A percentile compares a stretch with the other conserved stretches of the same genome.
Conservation (phyloP, 2,113 vertebrate species). For the Hyperopisus bebe region DNA sequence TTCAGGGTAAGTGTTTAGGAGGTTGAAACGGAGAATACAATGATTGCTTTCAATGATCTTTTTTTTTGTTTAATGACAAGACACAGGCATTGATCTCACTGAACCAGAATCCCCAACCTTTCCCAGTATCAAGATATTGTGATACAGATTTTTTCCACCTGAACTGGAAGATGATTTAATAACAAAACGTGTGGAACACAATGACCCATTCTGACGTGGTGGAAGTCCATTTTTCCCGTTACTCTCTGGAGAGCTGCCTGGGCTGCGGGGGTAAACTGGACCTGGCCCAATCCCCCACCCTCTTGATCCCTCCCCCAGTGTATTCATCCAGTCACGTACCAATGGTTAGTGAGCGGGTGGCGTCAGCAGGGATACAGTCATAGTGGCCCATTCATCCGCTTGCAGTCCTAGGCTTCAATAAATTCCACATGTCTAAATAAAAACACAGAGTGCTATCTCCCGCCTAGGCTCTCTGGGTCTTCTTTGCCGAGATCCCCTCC, state of each 20-base stretch:
- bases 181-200: neutral
- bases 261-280: neutral
- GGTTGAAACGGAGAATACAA: neutral
- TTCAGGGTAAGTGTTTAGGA: neutral
- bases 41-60: neutral
- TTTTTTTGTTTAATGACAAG: neutral
- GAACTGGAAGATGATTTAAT: neutral
- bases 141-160: neutral
- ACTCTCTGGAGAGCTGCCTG: neutral
- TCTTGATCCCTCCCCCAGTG: neutral
- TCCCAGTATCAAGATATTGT: neutral
- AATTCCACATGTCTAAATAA: slow-evolving; percentile 58
- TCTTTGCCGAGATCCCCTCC: neutral
- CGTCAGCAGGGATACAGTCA: slow-evolving; percentile 44
- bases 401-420: slow-evolving; percentile 53
- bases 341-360: slow-evolving; percentile 39
- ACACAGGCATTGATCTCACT: neutral
- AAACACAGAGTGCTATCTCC: slow-evolving; percentile 39
- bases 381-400: slow-evolving; percentile 55
- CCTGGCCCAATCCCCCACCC: neutral
- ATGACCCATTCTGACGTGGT: neutral
- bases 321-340: neutral
- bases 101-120: neutral
- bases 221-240: neutral
- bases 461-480: slow-evolving; percentile 1